Base-by-base conservation (phyloP, 2,888 invertebrate genomes). In the Agriopis leucophaearia region DNA sequence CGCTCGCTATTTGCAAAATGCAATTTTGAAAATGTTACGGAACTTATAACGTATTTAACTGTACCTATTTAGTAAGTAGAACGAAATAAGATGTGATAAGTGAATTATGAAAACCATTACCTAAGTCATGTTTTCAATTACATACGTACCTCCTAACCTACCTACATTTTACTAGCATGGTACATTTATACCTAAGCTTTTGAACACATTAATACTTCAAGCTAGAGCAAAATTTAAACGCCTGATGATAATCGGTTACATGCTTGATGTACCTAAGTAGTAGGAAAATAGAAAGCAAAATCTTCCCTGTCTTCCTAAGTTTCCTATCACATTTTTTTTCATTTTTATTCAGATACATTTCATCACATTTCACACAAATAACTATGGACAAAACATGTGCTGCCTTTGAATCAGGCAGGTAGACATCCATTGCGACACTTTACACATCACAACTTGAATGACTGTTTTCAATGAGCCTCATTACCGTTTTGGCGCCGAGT, bases 381-480 rank as follows among this genome's bases (percentile, higher is more conserved):
- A 50, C 47, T 45, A 55, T 69, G 65, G 54, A 76, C 64, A 73
- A 70, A 66, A 70, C 70, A 72, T 71, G 67, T 69, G 69, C 66
- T 52, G 65, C 62, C 74, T 78, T 71, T 69, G 74, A 77, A 78
- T 78, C 66, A 68, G 60, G 61, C 71, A 68, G 76, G 70, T 78
- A 71, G 68, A 75, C 72, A 74, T 74, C 65, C 74, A 74, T 82
- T 81, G 80, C 81, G 81, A 81, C 75, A 77, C 67, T 62, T 45
- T 67, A 69, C 67, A 74, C 68, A 71, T 71, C 74, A 69, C 70
- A 68, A 68, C 73, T 73, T 71, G 67, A 71, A 70, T 71, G 64
- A 75, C 75, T 75, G 69, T 74, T 81, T 81, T 87, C 83, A 88
- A 89, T 86, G 79, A 83, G 82, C 81, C 80, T 88, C 85, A 81